Evolutionary conservation across 2,113 vertebrate genomes (phyloP), one percentile per base, ranked within the genome.

Genomic region (Acanthochromis polyacanthus): DNA sequence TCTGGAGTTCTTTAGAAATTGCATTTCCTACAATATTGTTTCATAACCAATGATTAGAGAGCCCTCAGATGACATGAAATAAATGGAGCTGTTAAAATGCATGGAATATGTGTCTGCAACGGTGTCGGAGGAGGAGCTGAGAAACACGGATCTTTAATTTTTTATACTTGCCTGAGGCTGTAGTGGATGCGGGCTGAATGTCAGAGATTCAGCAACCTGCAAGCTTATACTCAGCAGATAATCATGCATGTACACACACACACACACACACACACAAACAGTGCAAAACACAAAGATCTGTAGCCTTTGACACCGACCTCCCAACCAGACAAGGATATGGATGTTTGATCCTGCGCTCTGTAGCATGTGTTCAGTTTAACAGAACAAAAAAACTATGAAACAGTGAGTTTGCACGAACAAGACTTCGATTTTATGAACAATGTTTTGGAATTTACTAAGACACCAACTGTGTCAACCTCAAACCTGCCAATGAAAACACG

Each of bases 161-260:
- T 88, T 92, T 68, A 87, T 82, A 55, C 56, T 70, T 0, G 82
- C 87, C 82, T 3, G 4, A 73, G 80, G 81, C 79, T 14, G 63
- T 28, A 78, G 77, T 64, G 61, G 23, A 82, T 51, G 48, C 77
- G 53, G 60, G 52, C 52, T 73, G 81, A 43, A 58, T 78, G 58
- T 89, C 72, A 59, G 64, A 72, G 56, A 64, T 78, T 84, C 38
- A 70, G 60, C 38, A 11, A 69, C 36, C 64, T 78, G 74, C 67
- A 71, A 65, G 51, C 38, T 62, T 61, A 76, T 76, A 66, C 43
- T 63, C 17, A 23, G 61, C 6, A 76, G 7, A 87, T 63, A 67
- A 81, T 75, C 36, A 71, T 19, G 17, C 23, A 28, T 4, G 53
- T 14, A 10, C 53, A 48, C 55, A 64, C 38, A 46, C 28, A 58